Conservation (phyloP, 1,140 invertebrate genomes). For the Drosophila pallidifrons region DNA sequence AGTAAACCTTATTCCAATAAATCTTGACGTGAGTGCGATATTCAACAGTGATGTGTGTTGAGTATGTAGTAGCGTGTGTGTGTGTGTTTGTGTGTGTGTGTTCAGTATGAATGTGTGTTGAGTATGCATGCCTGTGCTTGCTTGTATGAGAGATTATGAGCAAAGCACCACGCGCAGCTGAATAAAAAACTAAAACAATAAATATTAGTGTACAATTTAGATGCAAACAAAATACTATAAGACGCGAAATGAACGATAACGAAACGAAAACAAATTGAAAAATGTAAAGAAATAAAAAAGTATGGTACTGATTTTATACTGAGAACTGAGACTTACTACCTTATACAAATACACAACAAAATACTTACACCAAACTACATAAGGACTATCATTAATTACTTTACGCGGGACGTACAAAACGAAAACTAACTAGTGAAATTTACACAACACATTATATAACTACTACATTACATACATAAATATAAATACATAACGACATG, state of each 20-base stretch:
- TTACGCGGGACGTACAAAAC: conserved; percentile 69
- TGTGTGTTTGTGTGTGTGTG: neutral
- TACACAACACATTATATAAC: conserved; percentile 52
- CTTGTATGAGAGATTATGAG: conserved; percentile 12
- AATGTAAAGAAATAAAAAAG: conserved; percentile 50
- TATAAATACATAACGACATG: conserved; percentile 25
- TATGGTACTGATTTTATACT: conserved; percentile 83
- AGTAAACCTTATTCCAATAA: conserved; percentile 2
- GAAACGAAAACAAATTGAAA: conserved; percentile 35
- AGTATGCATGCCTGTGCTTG: conserved; percentile 25
- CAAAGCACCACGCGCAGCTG: conserved; percentile 78
- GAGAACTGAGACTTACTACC: conserved; percentile 81
- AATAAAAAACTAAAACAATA: conserved; percentile 46
- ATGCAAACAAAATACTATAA: conserved; percentile 19
- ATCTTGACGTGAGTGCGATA: neutral
- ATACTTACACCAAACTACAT: conserved; percentile 50
- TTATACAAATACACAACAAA: conserved; percentile 63
- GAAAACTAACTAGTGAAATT: conserved; percentile 74
- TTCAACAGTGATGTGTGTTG: conserved; percentile 13
- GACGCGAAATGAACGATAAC: conserved; percentile 12
- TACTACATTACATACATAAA: conserved; percentile 49
- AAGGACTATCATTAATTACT: conserved; percentile 74
- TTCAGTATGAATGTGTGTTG: conserved; percentile 5
- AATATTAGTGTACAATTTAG: conserved; percentile 48
- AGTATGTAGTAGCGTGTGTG: neutral